These are phyloP conservation scores for Aspidoscelis tigris DNA, from an alignment of 2,113 vertebrate genomes.

Conservation along the genomic window DNA sequence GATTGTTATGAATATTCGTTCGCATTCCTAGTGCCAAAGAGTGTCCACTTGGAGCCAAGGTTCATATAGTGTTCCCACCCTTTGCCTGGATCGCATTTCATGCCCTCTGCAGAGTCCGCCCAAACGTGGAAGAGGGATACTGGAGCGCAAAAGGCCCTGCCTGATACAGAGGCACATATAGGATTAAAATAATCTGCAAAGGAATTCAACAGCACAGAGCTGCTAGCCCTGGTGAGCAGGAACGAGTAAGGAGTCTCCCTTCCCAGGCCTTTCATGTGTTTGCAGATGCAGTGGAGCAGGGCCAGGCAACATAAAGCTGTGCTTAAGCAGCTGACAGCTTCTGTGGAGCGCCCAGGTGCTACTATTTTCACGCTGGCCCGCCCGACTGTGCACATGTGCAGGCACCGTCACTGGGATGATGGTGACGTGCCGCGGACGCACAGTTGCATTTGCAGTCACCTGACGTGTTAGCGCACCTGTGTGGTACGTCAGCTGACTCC, in stretches of 20 bases:
- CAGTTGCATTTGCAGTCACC: too few species aligned
- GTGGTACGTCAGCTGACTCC: too few species aligned
- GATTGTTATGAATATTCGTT: too few species aligned
- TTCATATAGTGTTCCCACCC: slow-evolving; percentile 22
- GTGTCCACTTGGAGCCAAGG: too few species aligned
- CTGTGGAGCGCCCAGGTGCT: slow-evolving; percentile 30
- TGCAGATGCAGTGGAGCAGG: slow-evolving; percentile 53
- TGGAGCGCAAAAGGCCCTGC: slow-evolving; percentile 56
- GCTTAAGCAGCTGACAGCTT: slow-evolving; percentile 58
- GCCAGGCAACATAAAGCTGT: slow-evolving; percentile 56
- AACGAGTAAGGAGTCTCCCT: slow-evolving; percentile 41
- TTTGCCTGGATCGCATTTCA: slow-evolving; percentile 61
- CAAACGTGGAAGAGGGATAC: slow-evolving; percentile 46
- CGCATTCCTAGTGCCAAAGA: too few species aligned
- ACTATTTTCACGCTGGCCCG: too few species aligned
- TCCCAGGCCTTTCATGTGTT: not conserved
- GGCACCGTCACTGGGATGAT: too few species aligned
- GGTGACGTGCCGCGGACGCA: too few species aligned
- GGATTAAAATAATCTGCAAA: slow-evolving; percentile 60
- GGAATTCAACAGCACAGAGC: slow-evolving; percentile 55
- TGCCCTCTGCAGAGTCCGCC: slow-evolving; percentile 51
- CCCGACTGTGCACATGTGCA: too few species aligned
- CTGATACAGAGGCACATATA: slow-evolving; percentile 51
- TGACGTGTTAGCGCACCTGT: too few species aligned
- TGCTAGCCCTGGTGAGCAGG: slow-evolving; percentile 43